phyloP scores from a whole-genome alignment of 92 coral and sea anemone genomes.

The Epizoanthus stellaris region DNA sequence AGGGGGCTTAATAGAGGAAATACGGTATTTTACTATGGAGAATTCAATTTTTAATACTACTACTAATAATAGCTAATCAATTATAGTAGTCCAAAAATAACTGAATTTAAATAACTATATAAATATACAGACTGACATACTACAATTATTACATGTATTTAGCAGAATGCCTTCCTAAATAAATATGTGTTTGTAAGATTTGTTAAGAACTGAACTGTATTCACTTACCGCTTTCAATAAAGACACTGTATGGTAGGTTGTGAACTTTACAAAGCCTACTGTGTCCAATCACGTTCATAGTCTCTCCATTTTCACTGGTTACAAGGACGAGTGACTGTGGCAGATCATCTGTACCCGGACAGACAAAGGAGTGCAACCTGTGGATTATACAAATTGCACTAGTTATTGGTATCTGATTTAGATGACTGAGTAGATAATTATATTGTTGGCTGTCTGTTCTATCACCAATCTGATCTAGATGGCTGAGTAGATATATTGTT shows the following conservation, averaged over 20 bases:
- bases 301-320: constrained; percentile 40
- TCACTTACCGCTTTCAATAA: constrained; percentile 81
- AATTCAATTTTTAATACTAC: too few species aligned
- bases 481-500: neutral
- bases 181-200: too few species aligned
- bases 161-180: too few species aligned
- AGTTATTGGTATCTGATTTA: too few species aligned
- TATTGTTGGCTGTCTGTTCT: neutral
- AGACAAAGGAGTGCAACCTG: constrained; percentile 25
- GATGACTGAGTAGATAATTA: neutral
- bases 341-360: constrained; percentile 61
- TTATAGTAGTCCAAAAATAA: too few species aligned
- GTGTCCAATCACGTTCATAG: constrained; percentile 71
- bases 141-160: too few species aligned
- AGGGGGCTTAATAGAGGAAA: too few species aligned
- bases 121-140: too few species aligned
- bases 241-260: constrained; percentile 62
- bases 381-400: neutral
- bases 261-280: constrained; percentile 77
- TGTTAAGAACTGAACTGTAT: neutral
- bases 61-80: too few species aligned
- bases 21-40: too few species aligned
- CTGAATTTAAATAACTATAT: too few species aligned
- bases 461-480: too few species aligned
- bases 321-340: constrained; percentile 85